phyloP scores from a whole-genome alignment of 2,797 vertebrate genomes.

The Coregonus ussuriensis region DNA sequence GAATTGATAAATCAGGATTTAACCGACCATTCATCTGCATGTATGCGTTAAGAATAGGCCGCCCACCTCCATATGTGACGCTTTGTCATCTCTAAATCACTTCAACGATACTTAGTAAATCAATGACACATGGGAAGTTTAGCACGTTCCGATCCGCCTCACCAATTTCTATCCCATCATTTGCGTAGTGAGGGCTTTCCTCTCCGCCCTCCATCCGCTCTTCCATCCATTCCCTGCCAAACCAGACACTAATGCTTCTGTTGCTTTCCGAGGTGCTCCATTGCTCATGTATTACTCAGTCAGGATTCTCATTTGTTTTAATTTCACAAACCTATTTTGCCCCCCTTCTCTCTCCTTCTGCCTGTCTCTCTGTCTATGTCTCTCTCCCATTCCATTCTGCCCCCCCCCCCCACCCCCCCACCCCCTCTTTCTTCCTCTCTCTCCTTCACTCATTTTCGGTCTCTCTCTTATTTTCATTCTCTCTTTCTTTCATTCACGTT shows the following conservation, averaged over 20 bases:
- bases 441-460: too few relatives aligned
- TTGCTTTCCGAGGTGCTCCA: conserved; percentile 57
- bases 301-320: conserved; percentile 62
- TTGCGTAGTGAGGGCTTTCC: conserved; percentile 20
- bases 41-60: conserved; percentile 39
- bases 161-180: conserved; percentile 32
- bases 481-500: too few relatives aligned
- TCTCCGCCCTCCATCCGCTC: conserved; percentile 21
- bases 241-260: conserved; percentile 66
- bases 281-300: conserved; percentile 60
- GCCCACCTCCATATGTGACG: conserved; percentile 59
- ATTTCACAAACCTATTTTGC: conserved; percentile 36
- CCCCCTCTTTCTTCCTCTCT: neutral
- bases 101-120: conserved; percentile 69
- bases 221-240: conserved; percentile 48
- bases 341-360: conserved; percentile 6
- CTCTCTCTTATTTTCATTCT: neutral
- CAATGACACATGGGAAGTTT: conserved; percentile 73
- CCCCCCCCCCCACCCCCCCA: neutral
- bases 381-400: neutral
- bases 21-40: conserved; percentile 68
- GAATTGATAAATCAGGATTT: conserved; percentile 27
- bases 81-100: conserved; percentile 73
- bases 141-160: conserved; percentile 26
- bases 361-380: conserved; percentile 7